Conservation (phyloP, 2,888 invertebrate species). For the Mellilla xanthometata region DNA sequence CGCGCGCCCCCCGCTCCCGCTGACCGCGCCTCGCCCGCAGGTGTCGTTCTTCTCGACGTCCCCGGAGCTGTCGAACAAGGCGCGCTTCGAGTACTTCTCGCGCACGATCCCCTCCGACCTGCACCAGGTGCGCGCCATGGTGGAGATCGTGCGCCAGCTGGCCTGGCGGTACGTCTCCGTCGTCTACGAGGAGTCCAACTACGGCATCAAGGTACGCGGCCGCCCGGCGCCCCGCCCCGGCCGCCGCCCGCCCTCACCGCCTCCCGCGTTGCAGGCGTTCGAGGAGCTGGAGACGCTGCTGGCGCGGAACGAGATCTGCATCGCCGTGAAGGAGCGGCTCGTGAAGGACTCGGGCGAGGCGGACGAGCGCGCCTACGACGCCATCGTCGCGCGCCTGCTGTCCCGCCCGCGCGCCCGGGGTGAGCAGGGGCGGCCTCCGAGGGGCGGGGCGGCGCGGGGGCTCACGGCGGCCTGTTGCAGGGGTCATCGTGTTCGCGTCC, state of each 20-base stretch:
- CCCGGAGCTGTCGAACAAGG: conserved; percentile 96
- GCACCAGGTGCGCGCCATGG: conserved; percentile 97
- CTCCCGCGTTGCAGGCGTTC: conserved; percentile 91
- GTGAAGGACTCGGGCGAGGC: conserved; percentile 98
- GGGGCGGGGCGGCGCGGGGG: conserved; percentile 85
- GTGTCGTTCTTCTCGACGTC: conserved; percentile 98
- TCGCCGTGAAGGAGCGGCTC: conserved; percentile 95
- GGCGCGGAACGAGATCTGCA: conserved; percentile 92
- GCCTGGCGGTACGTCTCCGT: conserved; percentile 97
- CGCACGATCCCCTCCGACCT: conserved; percentile 97
- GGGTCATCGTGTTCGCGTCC: conserved; percentile 96
- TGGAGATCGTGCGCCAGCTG: conserved; percentile 93
- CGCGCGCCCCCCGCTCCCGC: too few species aligned
- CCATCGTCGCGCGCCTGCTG: conserved; percentile 90
- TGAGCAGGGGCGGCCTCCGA: conserved; percentile 45
- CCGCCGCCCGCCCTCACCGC: too few species aligned
- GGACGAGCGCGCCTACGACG: conserved; percentile 92
- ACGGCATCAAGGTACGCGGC: conserved; percentile 98
- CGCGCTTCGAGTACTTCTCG: conserved; percentile 96
- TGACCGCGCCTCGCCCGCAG: conserved; percentile 76
- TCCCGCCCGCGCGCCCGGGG: conserved; percentile 94
- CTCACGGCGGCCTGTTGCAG: conserved; percentile 66
- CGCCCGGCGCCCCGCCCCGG: too few species aligned
- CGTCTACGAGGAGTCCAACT: conserved; percentile 97
- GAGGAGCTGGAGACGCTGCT: conserved; percentile 95